Conservation (phyloP, 2,797 vertebrate genomes). For the Vespertilio murinus region DNA sequence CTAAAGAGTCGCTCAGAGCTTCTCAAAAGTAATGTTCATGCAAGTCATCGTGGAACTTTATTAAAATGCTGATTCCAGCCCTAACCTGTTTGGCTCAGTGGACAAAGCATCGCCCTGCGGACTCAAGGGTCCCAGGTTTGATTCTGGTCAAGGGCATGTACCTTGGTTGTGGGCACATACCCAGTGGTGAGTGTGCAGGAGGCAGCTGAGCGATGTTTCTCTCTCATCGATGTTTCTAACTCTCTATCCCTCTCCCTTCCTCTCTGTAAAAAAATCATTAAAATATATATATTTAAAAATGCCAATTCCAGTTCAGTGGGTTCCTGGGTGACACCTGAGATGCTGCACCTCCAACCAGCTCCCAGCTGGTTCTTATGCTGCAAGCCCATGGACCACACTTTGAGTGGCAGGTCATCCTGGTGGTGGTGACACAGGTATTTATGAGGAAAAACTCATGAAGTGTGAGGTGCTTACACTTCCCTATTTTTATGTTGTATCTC, state of each 20-base stretch:
- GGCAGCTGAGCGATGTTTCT: no score
- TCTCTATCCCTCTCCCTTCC: no score
- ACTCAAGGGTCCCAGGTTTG: no score
- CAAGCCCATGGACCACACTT: not conserved
- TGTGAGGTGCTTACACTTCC: accelerated
- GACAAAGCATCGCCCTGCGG: no score
- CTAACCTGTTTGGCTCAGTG: no score
- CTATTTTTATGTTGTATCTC: not conserved
- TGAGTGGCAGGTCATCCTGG: not conserved
- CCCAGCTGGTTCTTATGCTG: no score
- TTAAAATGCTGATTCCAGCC: not conserved
- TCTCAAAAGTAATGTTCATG: not conserved
- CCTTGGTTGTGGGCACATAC: no score
- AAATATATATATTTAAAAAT: not conserved
- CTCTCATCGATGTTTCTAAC: no score
- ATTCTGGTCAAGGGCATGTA: no score
- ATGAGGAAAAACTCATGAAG: not conserved
- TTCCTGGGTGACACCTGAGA: not conserved
- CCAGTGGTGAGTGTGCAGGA: no score
- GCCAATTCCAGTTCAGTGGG: not conserved
- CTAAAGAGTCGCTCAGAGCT: not conserved
- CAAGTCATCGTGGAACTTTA: not conserved
- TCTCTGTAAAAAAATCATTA: no score
- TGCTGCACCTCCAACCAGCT: not conserved
- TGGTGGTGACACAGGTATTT: not conserved